These are phyloP conservation scores for Myiozetetes cayanensis DNA, from an alignment of 2,113 vertebrate genomes.

Conservation along the genomic window DNA sequence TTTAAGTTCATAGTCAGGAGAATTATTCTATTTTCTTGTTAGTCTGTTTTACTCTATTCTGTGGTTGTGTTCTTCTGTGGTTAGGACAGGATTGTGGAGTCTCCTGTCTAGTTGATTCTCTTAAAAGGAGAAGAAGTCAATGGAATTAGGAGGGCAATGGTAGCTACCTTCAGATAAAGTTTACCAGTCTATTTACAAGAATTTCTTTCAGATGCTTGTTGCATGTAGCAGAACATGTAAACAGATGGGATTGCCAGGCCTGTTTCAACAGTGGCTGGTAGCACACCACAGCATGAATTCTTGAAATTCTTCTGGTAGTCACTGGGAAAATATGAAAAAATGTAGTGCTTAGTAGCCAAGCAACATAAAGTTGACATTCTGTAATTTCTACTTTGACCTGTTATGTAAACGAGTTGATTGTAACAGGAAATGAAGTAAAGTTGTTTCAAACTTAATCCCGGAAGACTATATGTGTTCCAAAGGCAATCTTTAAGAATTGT, in stretches of 20 bases:
- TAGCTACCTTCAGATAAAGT: neutral
- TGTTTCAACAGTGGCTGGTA: neutral
- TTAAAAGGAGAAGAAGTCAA: neutral
- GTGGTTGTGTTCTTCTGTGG: fast-evolving
- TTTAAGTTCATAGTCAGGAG: neutral
- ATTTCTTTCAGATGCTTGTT: neutral
- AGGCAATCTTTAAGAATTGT: neutral
- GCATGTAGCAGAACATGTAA: neutral
- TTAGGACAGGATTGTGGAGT: neutral
- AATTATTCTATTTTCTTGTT: neutral
- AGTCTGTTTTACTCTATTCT: fast-evolving
- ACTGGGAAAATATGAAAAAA: neutral
- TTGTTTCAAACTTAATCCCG: neutral
- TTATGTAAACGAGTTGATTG: neutral
- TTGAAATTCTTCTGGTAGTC: neutral
- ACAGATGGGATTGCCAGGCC: neutral
- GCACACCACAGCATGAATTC: neutral
- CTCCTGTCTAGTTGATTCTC: neutral
- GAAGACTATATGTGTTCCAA: neutral
- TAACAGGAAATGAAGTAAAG: neutral
- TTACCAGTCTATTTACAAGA: neutral
- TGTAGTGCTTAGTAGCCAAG: neutral
- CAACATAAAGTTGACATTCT: neutral
- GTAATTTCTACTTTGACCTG: conserved; percentile 2
- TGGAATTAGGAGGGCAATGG: neutral